phyloP scores from a whole-genome alignment of 1,140 invertebrate genomes.

The Brachionus manjavacas region DNA sequence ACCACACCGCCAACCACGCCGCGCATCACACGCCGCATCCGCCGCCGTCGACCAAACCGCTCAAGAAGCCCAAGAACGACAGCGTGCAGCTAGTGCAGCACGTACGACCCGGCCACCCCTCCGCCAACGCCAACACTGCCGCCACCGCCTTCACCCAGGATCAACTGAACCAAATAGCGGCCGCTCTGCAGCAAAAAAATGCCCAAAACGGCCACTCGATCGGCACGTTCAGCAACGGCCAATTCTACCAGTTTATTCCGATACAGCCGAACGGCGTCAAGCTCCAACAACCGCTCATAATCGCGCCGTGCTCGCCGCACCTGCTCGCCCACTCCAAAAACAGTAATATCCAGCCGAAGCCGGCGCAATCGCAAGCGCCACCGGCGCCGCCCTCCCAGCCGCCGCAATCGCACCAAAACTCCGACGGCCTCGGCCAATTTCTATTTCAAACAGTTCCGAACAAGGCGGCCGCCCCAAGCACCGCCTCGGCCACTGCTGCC shows the following conservation, averaged over 20 bases:
- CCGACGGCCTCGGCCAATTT: not conserved
- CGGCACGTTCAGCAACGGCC: not conserved
- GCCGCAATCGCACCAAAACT: not conserved
- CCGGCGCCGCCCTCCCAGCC: not conserved
- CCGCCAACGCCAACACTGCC: too few species aligned
- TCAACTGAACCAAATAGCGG: slow-evolving; percentile 17
- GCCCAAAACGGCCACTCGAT: not conserved
- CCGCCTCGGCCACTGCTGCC: not conserved
- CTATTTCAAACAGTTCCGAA: slow-evolving; percentile 15
- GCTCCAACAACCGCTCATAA: not conserved
- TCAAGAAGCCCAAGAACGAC: not conserved
- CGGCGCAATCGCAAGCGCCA: not conserved
- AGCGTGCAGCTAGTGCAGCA: not conserved
- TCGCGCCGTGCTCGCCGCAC: not conserved
- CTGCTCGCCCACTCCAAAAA: not conserved
- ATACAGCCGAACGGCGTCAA: slow-evolving; percentile 19
- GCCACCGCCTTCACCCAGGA: not conserved
- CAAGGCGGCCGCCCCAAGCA: too few species aligned
- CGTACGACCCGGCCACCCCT: not conserved
- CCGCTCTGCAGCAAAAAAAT: not conserved
- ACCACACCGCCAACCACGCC: not conserved
- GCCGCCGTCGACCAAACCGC: not conserved
- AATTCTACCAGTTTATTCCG: slow-evolving; percentile 29
- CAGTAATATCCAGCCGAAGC: not conserved
- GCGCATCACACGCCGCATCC: not conserved